phyloP scores from a whole-genome alignment of 1,140 invertebrate genomes.

The Diachasma alloeum region DNA sequence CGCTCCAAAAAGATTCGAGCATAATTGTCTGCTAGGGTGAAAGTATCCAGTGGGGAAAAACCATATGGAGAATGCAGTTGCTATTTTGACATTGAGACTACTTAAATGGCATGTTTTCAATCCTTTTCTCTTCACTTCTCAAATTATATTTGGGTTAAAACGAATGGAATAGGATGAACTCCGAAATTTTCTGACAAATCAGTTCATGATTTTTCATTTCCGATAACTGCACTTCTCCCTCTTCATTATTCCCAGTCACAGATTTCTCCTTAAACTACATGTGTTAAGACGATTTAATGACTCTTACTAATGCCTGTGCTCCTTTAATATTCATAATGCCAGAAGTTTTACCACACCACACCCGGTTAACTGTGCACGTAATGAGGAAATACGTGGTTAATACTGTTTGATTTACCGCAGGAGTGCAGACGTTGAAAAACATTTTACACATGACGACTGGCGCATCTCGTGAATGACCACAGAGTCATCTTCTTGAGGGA shows the following conservation, averaged over 20 bases:
- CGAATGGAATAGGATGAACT: too few species aligned
- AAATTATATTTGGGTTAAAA: too few species aligned
- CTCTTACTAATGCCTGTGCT: neutral
- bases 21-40: neutral
- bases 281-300: neutral
- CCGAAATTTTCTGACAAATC: neutral
- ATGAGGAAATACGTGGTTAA: slow-evolving; percentile 33
- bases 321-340: neutral
- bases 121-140: too few species aligned
- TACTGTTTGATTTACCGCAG: slow-evolving; percentile 33
- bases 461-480: slow-evolving; percentile 4
- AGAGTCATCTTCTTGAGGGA: neutral
- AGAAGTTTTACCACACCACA: slow-evolving; percentile 25
- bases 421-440: slow-evolving; percentile 22
- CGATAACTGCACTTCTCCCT: too few species aligned
- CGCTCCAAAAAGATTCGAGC: neutral
- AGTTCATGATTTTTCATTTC: neutral
- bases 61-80: neutral
- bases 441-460: slow-evolving; percentile 10
- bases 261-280: neutral
- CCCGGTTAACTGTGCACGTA: slow-evolving; percentile 34
- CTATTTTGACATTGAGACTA: neutral
- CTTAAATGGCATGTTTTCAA: too few species aligned
- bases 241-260: neutral
- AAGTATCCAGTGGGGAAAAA: neutral